Conservation (phyloP, 2,113 vertebrate species). For the Dipodomys merriami region DNA sequence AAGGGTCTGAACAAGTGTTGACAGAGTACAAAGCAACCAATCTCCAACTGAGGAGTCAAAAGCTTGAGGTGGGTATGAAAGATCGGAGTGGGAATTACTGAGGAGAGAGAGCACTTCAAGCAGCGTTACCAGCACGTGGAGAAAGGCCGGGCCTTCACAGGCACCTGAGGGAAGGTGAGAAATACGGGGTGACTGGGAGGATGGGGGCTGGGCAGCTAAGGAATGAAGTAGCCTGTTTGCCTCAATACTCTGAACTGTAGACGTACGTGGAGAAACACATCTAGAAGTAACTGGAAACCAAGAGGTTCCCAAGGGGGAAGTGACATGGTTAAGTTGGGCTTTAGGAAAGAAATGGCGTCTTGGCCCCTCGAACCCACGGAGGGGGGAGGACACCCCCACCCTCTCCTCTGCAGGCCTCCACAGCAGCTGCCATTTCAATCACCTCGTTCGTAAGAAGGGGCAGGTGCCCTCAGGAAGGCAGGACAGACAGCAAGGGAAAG, state of each 20-base stretch:
- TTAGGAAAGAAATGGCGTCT: neutral
- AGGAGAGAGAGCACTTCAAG: neutral
- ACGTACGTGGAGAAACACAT: neutral
- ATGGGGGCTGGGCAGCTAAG: neutral
- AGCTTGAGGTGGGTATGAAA: neutral
- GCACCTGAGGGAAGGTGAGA: neutral
- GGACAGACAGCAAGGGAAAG: fast-evolving
- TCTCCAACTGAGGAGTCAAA: neutral
- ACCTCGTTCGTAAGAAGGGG: no score
- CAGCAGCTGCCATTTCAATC: neutral
- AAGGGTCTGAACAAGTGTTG: neutral
- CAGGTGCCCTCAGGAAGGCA: neutral
- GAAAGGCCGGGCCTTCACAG: neutral
- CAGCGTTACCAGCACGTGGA: neutral
- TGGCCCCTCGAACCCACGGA: neutral
- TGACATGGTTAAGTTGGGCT: neutral
- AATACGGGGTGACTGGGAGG: no score
- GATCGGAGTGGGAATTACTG: neutral
- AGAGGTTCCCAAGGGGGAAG: neutral
- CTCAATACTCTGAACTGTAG: neutral
- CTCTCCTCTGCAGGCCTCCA: neutral
- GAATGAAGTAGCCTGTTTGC: neutral
- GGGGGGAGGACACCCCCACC: neutral
- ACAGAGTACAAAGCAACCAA: neutral
- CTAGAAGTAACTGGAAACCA: neutral